These are phyloP conservation scores for Excalfactoria chinensis DNA, from an alignment of 2,113 vertebrate genomes.

Conservation along the genomic window DNA sequence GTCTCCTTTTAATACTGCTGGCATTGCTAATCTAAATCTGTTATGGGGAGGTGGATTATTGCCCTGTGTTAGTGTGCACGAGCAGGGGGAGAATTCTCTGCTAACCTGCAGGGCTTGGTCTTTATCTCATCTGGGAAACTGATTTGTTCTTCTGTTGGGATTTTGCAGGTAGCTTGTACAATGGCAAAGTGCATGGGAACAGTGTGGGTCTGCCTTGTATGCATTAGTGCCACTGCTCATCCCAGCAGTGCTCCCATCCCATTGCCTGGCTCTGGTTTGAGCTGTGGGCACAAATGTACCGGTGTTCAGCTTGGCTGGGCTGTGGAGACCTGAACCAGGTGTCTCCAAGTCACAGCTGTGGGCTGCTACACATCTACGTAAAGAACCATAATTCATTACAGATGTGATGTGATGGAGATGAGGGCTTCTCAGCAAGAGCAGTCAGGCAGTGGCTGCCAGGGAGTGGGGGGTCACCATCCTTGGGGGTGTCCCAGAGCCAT, in stretches of 20 bases:
- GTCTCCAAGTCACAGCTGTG: neutral
- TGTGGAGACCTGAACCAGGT: neutral
- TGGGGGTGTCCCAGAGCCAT: too few relatives aligned
- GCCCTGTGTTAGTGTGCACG: fast-evolving
- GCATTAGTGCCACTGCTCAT: neutral
- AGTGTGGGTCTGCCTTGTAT: fast-evolving
- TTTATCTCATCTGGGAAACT: fast-evolving
- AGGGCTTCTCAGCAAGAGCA: neutral
- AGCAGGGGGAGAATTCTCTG: neutral
- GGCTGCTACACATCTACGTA: neutral
- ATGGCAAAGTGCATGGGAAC: fast-evolving
- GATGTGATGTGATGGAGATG: neutral
- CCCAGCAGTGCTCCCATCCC: neutral
- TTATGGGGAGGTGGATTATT: constrained; percentile 3
- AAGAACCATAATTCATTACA: fast-evolving
- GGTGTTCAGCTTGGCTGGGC: neutral
- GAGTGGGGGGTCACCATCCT: too few relatives aligned
- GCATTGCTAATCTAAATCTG: neutral
- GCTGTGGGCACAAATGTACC: neutral
- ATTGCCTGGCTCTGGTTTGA: neutral
- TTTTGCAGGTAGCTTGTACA: neutral
- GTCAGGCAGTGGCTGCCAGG: too few relatives aligned
- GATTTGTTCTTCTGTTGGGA: fast-evolving
- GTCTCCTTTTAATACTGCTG: neutral
- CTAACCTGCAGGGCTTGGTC: neutral